Evolutionary conservation across 2,888 invertebrate genomes (phyloP).

Genomic region (Glomeris marginata): DNA sequence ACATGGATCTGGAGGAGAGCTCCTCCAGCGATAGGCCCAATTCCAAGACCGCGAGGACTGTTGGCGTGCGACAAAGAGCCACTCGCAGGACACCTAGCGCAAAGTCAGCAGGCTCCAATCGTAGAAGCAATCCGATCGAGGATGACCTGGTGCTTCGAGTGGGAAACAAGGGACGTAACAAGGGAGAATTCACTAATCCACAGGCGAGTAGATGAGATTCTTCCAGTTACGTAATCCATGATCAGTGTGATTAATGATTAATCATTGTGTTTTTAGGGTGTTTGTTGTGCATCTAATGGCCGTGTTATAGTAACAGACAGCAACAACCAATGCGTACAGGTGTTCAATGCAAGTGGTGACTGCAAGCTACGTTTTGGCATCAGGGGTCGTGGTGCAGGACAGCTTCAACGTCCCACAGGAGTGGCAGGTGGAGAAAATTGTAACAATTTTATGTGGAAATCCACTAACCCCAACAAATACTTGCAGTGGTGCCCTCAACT

Average conservation of each 20-base stretch:
- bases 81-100: constrained; percentile 30
- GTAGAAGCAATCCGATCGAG: constrained; percentile 30
- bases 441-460: no score
- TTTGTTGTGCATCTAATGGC: constrained; percentile 28
- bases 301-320: constrained; percentile 35
- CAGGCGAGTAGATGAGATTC: constrained; percentile 22
- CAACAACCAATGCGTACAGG: constrained; percentile 35
- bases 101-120: constrained; percentile 29
- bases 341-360: constrained; percentile 29
- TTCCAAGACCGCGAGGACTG: constrained; percentile 27
- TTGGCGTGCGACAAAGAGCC: constrained; percentile 28
- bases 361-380: constrained; percentile 31
- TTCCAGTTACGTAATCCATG: constrained; percentile 7
- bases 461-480: no score
- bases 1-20: constrained; percentile 20
- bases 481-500: no score
- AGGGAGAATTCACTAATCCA: constrained; percentile 39
- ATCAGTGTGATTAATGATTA: background rate
- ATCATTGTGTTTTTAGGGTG: constrained; percentile 22
- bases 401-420: constrained; percentile 38
- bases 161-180: constrained; percentile 34
- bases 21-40: constrained; percentile 23
- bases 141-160: constrained; percentile 35
- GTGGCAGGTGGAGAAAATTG: constrained; percentile 29
- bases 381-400: constrained; percentile 35